phyloP scores from a whole-genome alignment of 2,113 vertebrate species.

The Mobula hypostoma region DNA sequence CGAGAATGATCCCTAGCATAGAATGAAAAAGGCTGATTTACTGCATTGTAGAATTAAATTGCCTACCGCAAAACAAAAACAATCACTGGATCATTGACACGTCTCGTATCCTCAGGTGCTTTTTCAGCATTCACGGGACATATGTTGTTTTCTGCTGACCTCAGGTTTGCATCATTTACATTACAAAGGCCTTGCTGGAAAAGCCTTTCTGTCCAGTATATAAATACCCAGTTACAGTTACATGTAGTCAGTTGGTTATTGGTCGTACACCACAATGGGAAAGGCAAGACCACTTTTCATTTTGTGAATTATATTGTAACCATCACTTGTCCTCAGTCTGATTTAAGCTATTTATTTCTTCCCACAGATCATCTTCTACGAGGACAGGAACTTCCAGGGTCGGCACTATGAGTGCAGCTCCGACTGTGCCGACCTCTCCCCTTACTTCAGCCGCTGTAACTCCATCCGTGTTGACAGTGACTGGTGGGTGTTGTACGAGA shows the following conservation, averaged over 20 bases:
- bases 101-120: background rate
- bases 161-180: background rate
- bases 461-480: slow-evolving; percentile 9
- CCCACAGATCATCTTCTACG: slow-evolving; percentile 42
- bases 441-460: slow-evolving; percentile 25
- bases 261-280: background rate
- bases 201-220: background rate
- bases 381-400: slow-evolving; percentile 41
- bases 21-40: background rate
- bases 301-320: background rate
- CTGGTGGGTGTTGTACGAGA: background rate
- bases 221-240: background rate
- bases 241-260: too few species aligned
- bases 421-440: background rate
- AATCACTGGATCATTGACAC: background rate
- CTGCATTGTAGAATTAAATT: background rate
- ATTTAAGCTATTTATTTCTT: too few species aligned
- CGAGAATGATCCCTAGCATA: too few species aligned
- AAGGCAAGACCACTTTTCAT: background rate
- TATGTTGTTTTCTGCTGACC: slow-evolving; percentile 4
- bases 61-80: background rate
- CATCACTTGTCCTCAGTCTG: too few species aligned
- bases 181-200: background rate
- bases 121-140: background rate
- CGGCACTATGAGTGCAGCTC: slow-evolving; percentile 40